A percentile compares a stretch with the other conserved stretches of the same genome.
These are phyloP conservation scores for Notamacropus eugenii DNA, from an alignment of 2,797 vertebrate genomes.

Conservation along the genomic window DNA sequence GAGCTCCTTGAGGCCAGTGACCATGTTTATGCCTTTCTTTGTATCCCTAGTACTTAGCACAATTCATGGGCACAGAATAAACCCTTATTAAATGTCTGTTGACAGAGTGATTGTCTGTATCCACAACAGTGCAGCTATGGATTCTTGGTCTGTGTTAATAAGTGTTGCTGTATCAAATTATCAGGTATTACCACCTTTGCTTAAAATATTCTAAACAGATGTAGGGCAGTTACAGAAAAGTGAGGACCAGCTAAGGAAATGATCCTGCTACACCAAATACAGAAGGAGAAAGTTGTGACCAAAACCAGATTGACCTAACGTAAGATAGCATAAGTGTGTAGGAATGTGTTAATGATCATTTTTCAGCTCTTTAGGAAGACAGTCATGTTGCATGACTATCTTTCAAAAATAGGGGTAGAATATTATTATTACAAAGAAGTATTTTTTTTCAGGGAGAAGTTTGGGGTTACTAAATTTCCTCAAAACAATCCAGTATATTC, in stretches of 20 bases:
- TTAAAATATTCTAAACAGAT: not conserved
- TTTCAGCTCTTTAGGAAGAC: not conserved
- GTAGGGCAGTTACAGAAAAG: slow-evolving; percentile 21
- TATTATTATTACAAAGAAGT: not conserved
- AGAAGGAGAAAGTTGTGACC: slow-evolving; percentile 3
- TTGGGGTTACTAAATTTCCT: not conserved
- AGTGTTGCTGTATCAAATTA: not conserved
- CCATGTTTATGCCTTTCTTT: not conserved
- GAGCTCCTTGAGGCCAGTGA: not conserved
- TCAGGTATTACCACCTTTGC: not conserved
- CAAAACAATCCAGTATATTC: not conserved
- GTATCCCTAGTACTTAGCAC: not conserved
- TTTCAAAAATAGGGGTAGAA: not conserved
- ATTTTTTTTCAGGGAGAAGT: not conserved
- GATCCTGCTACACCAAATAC: not conserved
- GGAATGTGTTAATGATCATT: not conserved
- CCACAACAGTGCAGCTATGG: not conserved
- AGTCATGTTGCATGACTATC: not conserved
- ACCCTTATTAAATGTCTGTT: not conserved
- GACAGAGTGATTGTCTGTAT: not conserved
- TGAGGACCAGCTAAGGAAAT: not conserved
- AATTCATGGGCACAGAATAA: not conserved
- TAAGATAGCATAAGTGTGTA: not conserved
- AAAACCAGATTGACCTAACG: slow-evolving; percentile 15
- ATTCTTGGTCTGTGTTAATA: not conserved